Evolutionary conservation across 2,888 invertebrate species (phyloP).

Genomic region (Drosophila barbarae): DNA sequence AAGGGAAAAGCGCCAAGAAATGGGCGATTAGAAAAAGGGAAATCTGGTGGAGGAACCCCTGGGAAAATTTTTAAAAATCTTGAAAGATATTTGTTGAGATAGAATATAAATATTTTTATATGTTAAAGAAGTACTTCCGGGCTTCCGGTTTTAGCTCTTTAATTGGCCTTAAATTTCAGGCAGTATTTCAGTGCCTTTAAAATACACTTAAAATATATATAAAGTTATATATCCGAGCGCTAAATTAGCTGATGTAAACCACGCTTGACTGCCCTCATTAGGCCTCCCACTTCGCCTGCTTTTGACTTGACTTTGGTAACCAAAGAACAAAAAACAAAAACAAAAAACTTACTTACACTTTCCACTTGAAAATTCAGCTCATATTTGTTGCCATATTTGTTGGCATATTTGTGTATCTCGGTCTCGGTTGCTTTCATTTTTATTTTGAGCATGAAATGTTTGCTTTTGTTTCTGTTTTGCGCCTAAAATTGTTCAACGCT

Average conservation of each 20-base stretch:
- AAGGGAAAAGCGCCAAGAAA: background rate
- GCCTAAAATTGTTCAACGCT: slow-evolving; percentile 61
- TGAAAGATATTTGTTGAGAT: too few relatives aligned
- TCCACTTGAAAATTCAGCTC: slow-evolving; percentile 30
- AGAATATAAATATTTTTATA: background rate
- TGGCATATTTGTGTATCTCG: slow-evolving; percentile 5
- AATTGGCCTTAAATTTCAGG: background rate
- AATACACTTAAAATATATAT: background rate
- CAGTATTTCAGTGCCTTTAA: background rate
- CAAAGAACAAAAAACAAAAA: background rate
- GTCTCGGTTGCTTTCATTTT: slow-evolving; percentile 33
- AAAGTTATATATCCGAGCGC: slow-evolving; percentile 1
- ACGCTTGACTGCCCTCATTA: slow-evolving; percentile 67
- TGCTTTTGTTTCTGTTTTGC: slow-evolving; percentile 32
- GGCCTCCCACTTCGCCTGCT: slow-evolving; percentile 54
- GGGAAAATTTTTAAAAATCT: too few relatives aligned
- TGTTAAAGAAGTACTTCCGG: background rate
- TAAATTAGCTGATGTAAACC: slow-evolving; percentile 50
- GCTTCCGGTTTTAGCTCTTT: too few relatives aligned
- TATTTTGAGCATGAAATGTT: slow-evolving; percentile 32
- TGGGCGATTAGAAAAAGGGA: background rate
- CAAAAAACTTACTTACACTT: slow-evolving; percentile 27
- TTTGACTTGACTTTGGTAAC: slow-evolving; percentile 51
- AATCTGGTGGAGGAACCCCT: background rate
- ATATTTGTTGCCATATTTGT: slow-evolving; percentile 8